Conservation (phyloP, 2,797 vertebrate species). For the Cyprinella venusta region DNA sequence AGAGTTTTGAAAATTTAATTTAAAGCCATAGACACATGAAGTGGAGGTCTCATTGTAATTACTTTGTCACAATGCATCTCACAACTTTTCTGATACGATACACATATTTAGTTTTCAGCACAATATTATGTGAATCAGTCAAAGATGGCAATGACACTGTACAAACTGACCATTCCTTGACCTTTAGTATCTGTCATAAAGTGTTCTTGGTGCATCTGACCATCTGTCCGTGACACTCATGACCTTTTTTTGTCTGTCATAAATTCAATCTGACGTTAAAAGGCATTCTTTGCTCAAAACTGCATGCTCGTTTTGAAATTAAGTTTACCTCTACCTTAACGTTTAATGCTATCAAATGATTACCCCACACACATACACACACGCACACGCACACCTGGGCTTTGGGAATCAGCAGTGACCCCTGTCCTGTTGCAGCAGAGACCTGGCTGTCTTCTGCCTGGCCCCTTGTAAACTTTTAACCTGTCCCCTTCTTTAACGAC, state of each 20-base stretch:
- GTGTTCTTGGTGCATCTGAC: background rate
- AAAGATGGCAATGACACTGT: background rate
- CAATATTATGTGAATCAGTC: background rate
- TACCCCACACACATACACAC: background rate
- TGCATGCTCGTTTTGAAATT: slow-evolving; percentile 30
- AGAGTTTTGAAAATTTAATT: background rate
- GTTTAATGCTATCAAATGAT: slow-evolving; percentile 40
- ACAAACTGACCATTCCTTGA: slow-evolving; percentile 26
- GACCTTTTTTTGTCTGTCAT: background rate
- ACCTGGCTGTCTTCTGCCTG: slow-evolving; percentile 61
- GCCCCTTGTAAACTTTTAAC: slow-evolving; percentile 73
- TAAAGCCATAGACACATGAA: background rate
- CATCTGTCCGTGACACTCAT: slow-evolving; percentile 22
- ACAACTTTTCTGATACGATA: background rate
- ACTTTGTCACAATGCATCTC: background rate
- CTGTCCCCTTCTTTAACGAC: slow-evolving; percentile 64
- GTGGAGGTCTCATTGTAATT: background rate
- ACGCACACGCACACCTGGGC: background rate
- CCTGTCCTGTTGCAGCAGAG: slow-evolving; percentile 47
- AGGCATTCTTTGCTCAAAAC: background rate
- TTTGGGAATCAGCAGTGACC: slow-evolving; percentile 50
- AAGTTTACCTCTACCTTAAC: slow-evolving; percentile 37
- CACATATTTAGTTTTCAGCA: background rate
- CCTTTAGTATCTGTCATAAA: slow-evolving; percentile 23
- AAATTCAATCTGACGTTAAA: background rate